Conservation (phyloP, 1,140 invertebrate genomes). For the Drosophila parabipectinata region DNA sequence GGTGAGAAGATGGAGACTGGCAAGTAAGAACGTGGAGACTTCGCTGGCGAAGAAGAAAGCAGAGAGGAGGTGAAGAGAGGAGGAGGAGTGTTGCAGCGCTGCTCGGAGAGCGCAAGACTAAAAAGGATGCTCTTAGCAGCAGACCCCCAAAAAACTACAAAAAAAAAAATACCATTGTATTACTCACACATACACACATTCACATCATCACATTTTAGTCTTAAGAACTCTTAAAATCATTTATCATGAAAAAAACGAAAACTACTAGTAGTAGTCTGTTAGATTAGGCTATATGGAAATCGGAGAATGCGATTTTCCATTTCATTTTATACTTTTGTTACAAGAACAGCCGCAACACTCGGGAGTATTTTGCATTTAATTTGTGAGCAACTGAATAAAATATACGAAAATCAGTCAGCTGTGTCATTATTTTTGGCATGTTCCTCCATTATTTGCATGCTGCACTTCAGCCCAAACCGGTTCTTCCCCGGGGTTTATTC, state of each 20-base stretch:
- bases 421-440: slow-evolving; percentile 5
- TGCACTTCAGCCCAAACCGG: slow-evolving; percentile 19
- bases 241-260: slow-evolving; percentile 33
- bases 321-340: slow-evolving; percentile 49
- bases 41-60: slow-evolving; percentile 34
- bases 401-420: slow-evolving; percentile 8
- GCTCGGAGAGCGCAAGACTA: slow-evolving; percentile 71
- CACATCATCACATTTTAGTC: slow-evolving; percentile 48
- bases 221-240: slow-evolving; percentile 52
- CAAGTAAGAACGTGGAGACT: slow-evolving; percentile 43
- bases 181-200: slow-evolving; percentile 34
- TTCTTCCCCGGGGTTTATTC: slow-evolving; percentile 10
- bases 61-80: slow-evolving; percentile 16
- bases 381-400: slow-evolving; percentile 51
- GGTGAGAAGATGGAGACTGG: slow-evolving; percentile 72
- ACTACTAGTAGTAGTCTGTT: slow-evolving; percentile 32
- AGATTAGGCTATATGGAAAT: slow-evolving; percentile 38
- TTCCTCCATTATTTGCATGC: neutral
- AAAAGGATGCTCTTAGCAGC: slow-evolving; percentile 16
- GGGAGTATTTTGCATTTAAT: slow-evolving; percentile 54
- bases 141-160: neutral
- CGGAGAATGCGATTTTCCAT: slow-evolving; percentile 28
- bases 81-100: slow-evolving; percentile 44
- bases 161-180: slow-evolving; percentile 16
- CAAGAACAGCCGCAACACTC: slow-evolving; percentile 46